phyloP scores from a whole-genome alignment of 1,140 invertebrate genomes.

The Drosophila hydei region DNA sequence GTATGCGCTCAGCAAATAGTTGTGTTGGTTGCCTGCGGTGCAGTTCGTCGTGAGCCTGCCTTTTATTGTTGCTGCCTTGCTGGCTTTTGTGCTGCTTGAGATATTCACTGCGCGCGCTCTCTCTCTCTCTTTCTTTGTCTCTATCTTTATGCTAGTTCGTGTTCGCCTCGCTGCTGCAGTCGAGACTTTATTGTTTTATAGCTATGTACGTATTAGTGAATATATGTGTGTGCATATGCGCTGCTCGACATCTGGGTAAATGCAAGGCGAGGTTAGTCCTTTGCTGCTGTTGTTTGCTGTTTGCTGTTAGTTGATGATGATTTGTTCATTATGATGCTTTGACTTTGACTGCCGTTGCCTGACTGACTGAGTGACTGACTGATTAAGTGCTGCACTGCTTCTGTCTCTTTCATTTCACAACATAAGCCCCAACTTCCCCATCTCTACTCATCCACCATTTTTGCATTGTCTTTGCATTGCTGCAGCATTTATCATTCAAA shows the following conservation, averaged over 20 bases:
- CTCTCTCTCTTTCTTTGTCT: not conserved
- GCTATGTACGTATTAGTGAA: not conserved
- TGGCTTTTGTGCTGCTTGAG: constrained; percentile 31
- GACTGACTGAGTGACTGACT: constrained; percentile 11
- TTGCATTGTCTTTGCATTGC: constrained; percentile 4
- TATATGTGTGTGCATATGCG: too few relatives aligned
- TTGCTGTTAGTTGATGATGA: constrained; percentile 32
- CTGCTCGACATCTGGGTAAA: not conserved
- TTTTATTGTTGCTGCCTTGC: constrained; percentile 10
- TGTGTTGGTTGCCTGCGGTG: constrained; percentile 13
- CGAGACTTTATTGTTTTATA: constrained; percentile 31
- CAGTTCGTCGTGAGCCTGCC: not conserved
- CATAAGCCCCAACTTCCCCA: not conserved
- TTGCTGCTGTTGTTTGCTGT: constrained; percentile 18
- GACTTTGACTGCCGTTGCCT: constrained; percentile 18
- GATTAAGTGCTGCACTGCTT: constrained; percentile 7
- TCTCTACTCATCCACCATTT: not conserved
- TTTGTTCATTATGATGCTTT: constrained; percentile 40
- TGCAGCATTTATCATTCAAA: constrained; percentile 3
- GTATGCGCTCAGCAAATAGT: constrained; percentile 15
- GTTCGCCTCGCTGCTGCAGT: constrained; percentile 3
- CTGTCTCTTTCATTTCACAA: constrained; percentile 1
- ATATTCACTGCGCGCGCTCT: constrained; percentile 1
- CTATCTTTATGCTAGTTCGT: not conserved
- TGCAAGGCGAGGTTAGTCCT: constrained; percentile 1